A percentile compares a stretch with the other conserved stretches of the same genome.
phyloP scores from a whole-genome alignment of 2,888 invertebrate genomes.

The Tipula helvola region DNA sequence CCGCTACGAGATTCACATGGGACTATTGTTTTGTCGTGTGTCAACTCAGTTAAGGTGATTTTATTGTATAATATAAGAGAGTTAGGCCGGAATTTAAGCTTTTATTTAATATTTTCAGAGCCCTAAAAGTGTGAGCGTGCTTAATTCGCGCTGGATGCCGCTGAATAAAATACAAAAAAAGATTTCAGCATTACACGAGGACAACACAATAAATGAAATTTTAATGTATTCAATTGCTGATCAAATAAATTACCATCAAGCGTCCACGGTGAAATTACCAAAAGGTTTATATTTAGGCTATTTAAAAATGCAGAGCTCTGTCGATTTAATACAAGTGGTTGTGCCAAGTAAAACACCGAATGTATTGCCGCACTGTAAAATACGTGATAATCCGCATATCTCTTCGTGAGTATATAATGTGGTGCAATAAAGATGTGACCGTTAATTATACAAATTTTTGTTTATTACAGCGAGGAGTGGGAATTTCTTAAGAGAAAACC shows the following conservation, averaged over 20 bases:
- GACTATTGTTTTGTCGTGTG: constrained; percentile 79
- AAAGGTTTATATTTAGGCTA: constrained; percentile 92
- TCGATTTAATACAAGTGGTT: constrained; percentile 86
- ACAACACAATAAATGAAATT: constrained; percentile 67
- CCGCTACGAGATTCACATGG: constrained; percentile 82
- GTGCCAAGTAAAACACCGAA: constrained; percentile 89
- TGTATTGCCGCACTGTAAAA: constrained; percentile 84
- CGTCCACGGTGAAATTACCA: constrained; percentile 65
- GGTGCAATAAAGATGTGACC: no score
- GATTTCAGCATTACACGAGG: constrained; percentile 57
- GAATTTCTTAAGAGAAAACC: constrained; percentile 62
- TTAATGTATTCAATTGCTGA: constrained; percentile 79
- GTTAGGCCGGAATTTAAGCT: no score
- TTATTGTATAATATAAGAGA: background rate
- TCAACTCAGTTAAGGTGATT: constrained; percentile 44
- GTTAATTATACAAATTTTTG: background rate
- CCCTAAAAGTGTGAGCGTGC: constrained; percentile 73
- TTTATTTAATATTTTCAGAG: constrained; percentile 31
- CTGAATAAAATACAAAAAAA: constrained; percentile 74
- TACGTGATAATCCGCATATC: constrained; percentile 90
- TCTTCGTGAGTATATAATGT: constrained; percentile 62
- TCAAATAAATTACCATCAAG: constrained; percentile 51
- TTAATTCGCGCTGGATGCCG: constrained; percentile 88
- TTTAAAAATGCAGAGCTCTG: constrained; percentile 90
- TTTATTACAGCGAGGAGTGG: constrained; percentile 80